Evolutionary conservation across 2,797 vertebrate species (phyloP).

Genomic region (Selene dorsalis): DNA sequence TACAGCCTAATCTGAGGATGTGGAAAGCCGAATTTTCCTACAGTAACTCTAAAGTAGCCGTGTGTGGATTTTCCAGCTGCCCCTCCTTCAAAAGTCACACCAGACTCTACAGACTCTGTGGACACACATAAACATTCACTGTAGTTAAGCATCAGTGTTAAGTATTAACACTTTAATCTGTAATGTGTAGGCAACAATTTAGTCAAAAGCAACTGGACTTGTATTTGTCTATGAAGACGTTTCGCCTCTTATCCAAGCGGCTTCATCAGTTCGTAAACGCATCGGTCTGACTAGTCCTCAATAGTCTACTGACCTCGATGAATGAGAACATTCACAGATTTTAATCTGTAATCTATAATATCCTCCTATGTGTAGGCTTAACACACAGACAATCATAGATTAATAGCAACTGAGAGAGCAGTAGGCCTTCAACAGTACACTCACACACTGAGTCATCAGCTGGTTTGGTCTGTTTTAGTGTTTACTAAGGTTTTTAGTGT

Average conservation of each 20-base stretch:
- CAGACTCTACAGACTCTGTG: background rate
- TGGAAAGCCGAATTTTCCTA: constrained; percentile 44
- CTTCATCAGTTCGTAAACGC: no score
- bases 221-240: no score
- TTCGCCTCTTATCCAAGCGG: no score
- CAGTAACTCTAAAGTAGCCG: constrained; percentile 17
- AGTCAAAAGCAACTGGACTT: no score
- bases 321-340: no score
- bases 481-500: background rate
- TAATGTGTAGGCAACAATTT: no score
- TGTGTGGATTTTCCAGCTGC: constrained; percentile 27
- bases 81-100: constrained; percentile 4
- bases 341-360: background rate
- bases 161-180: background rate
- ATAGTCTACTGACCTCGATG: no score
- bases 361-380: background rate
- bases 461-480: background rate
- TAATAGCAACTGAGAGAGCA: background rate
- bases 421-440: background rate
- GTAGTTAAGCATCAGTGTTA: background rate
- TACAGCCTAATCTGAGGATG: background rate
- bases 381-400: background rate
- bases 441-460: background rate
- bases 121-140: background rate
- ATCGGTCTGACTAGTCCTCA: no score